Base-by-base conservation (phyloP, 2,113 vertebrate species). In the Triplophysa siluroides region DNA sequence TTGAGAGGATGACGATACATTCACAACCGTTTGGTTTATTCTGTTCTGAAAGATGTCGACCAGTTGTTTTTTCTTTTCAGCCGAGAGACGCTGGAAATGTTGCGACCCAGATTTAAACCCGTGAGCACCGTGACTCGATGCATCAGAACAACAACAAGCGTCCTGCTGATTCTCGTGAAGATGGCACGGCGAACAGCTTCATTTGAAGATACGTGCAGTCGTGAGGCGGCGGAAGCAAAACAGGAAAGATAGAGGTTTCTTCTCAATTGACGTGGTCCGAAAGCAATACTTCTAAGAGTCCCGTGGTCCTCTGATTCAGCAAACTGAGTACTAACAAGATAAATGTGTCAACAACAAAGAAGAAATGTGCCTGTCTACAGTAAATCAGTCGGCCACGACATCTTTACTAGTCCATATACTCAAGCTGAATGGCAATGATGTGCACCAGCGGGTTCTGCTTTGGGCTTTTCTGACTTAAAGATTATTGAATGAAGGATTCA, bases 221-320 rank as follows among this genome's bases (percentile, higher is more conserved):
- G 29, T 4, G 29, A 29, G 29, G 29, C 29, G 0, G 33, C 33
- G 33, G 6, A 38, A 38, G 5, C 68, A 21, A n/a, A 8, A 23
- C n/a, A 38, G 2, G 8, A 78, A 74, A 70, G 2, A 38, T 38
- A 38, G 33, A 67, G 60, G 2, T 29, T 66, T 64, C 47, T 73
- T 82, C 87, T 69, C 84, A 91, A 89, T 89, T 89, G 87, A 90
- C 87, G 86, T 85, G 83, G 79, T 68, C 87, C 84, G 90, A 91
- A 90, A 90, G 91, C 89, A 91, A 92, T 93, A 91, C 81, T 86
- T 89, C 88, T 91, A 91, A 92, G 90, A 88, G 88, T 91, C 89
- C 88, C 86, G 84, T 88, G 87, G 82, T 78, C 62, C 84, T 88
- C 89, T 85, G 91, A 92, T 91, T 90, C 90, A 90, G 90, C 90